Percentiles rank a stretch among this genome's conserved stretches.
Evolutionary conservation across 2,113 vertebrate species (phyloP).

Genomic region (Conger conger): DNA sequence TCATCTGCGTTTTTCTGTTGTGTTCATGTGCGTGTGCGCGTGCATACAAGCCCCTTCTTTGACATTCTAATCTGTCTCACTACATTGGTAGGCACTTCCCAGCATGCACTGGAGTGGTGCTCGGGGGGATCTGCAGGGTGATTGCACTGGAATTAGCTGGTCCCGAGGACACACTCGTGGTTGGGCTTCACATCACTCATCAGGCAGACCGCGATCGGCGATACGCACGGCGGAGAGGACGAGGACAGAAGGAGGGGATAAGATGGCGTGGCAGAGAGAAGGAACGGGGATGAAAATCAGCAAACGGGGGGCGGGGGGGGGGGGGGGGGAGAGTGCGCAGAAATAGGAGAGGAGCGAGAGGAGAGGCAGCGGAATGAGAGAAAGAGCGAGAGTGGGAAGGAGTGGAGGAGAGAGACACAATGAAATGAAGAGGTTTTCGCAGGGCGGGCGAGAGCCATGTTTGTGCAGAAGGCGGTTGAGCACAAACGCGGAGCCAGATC

Average conservation of each 20-base stretch:
- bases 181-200: background rate
- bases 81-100: background rate
- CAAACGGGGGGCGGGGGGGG: no score
- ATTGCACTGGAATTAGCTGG: background rate
- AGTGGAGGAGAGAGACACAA: slow-evolving; percentile 19
- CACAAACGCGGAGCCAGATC: slow-evolving; percentile 11
- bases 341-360: background rate
- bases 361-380: background rate
- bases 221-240: background rate
- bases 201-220: background rate
- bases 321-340: no score
- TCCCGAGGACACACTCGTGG: background rate
- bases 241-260: background rate
- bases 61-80: background rate
- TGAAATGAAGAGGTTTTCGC: background rate
- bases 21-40: slow-evolving; percentile 28
- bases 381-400: slow-evolving; percentile 15
- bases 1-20: background rate
- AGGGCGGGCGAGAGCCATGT: background rate
- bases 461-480: background rate
- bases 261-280: background rate
- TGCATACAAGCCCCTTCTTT: background rate
- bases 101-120: background rate
- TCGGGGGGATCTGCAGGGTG: background rate
- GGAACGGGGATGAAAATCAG: background rate